A percentile compares a stretch with the other conserved stretches of the same genome.
Conservation (phyloP, 2,797 vertebrate species). For the Chloroceryle inda region DNA sequence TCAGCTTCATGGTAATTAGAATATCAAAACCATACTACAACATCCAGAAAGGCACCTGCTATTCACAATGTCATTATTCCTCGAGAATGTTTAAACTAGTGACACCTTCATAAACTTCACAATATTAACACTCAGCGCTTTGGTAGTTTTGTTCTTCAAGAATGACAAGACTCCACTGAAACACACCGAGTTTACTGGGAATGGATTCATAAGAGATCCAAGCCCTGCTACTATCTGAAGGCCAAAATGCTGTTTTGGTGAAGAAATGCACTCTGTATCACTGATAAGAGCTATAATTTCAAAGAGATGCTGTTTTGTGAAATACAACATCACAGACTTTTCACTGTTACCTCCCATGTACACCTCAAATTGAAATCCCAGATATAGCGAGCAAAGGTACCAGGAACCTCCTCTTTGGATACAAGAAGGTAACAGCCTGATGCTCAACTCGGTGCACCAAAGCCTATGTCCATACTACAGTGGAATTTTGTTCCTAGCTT, state of each 20-base stretch:
- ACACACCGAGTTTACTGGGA: background rate
- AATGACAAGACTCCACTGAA: accelerated
- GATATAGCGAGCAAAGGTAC: background rate
- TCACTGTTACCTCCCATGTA: background rate
- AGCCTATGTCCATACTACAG: background rate
- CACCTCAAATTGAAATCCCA: background rate
- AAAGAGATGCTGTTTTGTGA: background rate
- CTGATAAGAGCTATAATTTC: background rate
- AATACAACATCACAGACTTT: background rate
- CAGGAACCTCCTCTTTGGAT: background rate
- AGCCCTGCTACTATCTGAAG: background rate
- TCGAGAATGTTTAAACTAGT: background rate
- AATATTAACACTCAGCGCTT: background rate
- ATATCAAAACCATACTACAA: background rate
- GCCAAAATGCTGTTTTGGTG: background rate
- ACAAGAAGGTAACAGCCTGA: background rate
- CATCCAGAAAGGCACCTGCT: background rate
- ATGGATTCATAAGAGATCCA: background rate
- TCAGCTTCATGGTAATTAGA: background rate
- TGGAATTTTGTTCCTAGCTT: background rate
- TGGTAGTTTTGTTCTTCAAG: background rate
- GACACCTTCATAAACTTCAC: background rate
- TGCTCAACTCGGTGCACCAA: accelerated
- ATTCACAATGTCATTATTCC: background rate
- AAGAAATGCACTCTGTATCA: background rate